Percentiles rank a stretch among this genome's conserved stretches.
Conservation (phyloP, 1,140 invertebrate species). For the Episyrphus balteatus region DNA sequence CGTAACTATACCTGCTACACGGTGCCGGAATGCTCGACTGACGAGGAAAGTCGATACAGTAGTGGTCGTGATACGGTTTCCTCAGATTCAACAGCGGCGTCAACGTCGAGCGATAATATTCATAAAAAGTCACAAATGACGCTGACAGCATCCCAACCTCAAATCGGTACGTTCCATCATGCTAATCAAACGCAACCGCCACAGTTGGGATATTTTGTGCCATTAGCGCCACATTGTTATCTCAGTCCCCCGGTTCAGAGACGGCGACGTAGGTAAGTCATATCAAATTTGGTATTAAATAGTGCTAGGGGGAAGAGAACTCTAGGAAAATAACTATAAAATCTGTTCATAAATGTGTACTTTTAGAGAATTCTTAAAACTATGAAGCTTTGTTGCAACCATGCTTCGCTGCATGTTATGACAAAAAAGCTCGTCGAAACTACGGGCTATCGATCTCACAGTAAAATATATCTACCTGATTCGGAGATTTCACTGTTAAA, state of each 20-base stretch:
- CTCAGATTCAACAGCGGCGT: slow-evolving; percentile 22
- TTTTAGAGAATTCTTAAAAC: too few species aligned
- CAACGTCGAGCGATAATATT: slow-evolving; percentile 20
- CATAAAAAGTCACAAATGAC: slow-evolving; percentile 2
- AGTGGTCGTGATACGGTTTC: slow-evolving; percentile 7
- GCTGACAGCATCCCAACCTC: slow-evolving; percentile 13
- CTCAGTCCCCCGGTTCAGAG: slow-evolving; percentile 30
- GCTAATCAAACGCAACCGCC: slow-evolving; percentile 8
- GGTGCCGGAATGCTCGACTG: slow-evolving; percentile 25
- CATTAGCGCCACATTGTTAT: slow-evolving; percentile 23
- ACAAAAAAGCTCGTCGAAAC: too few species aligned
- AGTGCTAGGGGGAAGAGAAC: too few species aligned
- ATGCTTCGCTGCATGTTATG: too few species aligned
- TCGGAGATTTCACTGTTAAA: too few species aligned
- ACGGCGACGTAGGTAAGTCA: slow-evolving; percentile 21
- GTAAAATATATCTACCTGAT: too few species aligned
- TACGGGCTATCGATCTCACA: too few species aligned
- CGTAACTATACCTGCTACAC: slow-evolving; percentile 29
- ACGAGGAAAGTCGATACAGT: slow-evolving; percentile 8
- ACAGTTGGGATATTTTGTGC: slow-evolving; percentile 33
- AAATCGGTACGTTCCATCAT: slow-evolving; percentile 24
- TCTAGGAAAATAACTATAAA: too few species aligned
- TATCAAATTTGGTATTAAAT: too few species aligned
- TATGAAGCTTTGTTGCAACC: too few species aligned
- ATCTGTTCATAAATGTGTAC: too few species aligned